These are phyloP conservation scores for Aurelia aurita DNA, from an alignment of 30 jellyfish, hydroid and myxozoan genomes.

Conservation along the genomic window DNA sequence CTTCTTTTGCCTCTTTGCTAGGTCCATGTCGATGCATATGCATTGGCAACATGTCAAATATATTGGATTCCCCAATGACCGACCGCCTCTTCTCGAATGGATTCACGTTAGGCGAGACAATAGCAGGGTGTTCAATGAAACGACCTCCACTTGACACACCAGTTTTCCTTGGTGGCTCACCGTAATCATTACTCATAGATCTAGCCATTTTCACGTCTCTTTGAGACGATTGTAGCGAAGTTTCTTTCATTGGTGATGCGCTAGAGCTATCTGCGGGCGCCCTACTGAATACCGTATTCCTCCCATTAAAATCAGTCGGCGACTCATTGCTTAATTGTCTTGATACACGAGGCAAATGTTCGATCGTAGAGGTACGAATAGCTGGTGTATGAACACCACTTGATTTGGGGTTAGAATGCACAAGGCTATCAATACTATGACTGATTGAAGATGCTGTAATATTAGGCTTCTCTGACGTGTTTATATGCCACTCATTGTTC, in stretches of 20 bases:
- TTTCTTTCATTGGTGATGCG: neutral
- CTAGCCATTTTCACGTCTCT: too few species aligned
- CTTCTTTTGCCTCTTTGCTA: slow-evolving; percentile 15
- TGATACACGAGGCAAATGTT: slow-evolving; percentile 21
- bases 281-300: neutral
- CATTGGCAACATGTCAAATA: slow-evolving; percentile 56
- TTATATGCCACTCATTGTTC: neutral
- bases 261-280: neutral
- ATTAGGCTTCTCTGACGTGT: slow-evolving; percentile 14
- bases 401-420: slow-evolving; percentile 24
- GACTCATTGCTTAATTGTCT: slow-evolving; percentile 19
- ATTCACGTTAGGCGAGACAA: slow-evolving; percentile 51
- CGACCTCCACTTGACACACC: slow-evolving; percentile 4
- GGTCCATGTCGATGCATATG: slow-evolving; percentile 34
- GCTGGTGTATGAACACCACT: slow-evolving; percentile 11
- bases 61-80: slow-evolving; percentile 38
- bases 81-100: slow-evolving; percentile 53
- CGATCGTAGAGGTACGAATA: slow-evolving; percentile 29
- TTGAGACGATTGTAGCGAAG: neutral
- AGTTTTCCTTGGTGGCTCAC: neutral
- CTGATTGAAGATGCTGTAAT: slow-evolving; percentile 8
- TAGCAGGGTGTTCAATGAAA: slow-evolving; percentile 22
- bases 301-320: neutral
- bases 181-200: neutral
- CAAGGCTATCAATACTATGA: slow-evolving; percentile 53